Conservation (phyloP, 2,888 invertebrate genomes). For the Coelopa pilipes region DNA sequence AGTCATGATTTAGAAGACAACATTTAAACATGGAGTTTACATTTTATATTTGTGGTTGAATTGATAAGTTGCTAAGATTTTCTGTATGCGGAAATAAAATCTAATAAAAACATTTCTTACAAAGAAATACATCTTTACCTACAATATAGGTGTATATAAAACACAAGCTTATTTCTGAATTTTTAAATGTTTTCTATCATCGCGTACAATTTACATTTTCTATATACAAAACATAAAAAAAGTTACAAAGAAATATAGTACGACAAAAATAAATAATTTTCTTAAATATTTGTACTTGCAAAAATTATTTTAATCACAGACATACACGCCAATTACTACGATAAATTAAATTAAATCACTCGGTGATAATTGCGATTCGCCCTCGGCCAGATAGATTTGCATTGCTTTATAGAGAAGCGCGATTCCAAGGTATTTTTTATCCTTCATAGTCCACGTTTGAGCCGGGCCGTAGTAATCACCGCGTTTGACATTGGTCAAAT, state of each 20-base stretch:
- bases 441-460: slow-evolving; percentile 77
- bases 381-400: slow-evolving; percentile 86
- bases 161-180: not conserved
- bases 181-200: slow-evolving; percentile 7
- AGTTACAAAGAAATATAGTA: not conserved
- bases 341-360: slow-evolving; percentile 71
- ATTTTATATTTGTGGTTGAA: slow-evolving; percentile 29
- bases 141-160: not conserved
- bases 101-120: not conserved
- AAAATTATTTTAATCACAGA: slow-evolving; percentile 26
- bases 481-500: slow-evolving; percentile 80
- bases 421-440: slow-evolving; percentile 79
- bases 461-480: slow-evolving; percentile 87
- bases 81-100: slow-evolving; percentile 8
- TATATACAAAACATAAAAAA: slow-evolving; percentile 4
- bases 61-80: slow-evolving; percentile 1
- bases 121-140: not conserved
- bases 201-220: not conserved
- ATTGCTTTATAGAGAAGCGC: slow-evolving; percentile 84
- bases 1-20: not conserved
- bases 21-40: slow-evolving; percentile 5
- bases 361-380: slow-evolving; percentile 87
- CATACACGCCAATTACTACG: not conserved
- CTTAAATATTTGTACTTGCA: slow-evolving; percentile 18
- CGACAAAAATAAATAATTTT: slow-evolving; percentile 8